Conservation (phyloP, 2,888 invertebrate species). For the Schizotus pectinicornis region DNA sequence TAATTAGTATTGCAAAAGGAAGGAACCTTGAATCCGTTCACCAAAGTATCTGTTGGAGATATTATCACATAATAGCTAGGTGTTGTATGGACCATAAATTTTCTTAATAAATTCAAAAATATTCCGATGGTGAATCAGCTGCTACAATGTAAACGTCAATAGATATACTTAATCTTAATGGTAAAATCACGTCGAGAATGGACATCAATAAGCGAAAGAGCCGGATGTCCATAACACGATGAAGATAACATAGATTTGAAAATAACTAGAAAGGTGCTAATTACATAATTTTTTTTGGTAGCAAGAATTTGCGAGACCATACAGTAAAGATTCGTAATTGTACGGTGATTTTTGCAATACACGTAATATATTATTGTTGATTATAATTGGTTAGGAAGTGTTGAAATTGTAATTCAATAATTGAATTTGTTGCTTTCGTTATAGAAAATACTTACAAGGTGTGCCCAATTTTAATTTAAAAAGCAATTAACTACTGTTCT, state of each 20-base stretch:
- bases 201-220: background rate
- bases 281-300: constrained; percentile 9
- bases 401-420: too few relatives aligned
- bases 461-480: too few relatives aligned
- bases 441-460: too few relatives aligned
- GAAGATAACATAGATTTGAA: constrained; percentile 12
- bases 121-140: too few relatives aligned
- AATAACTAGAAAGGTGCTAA: constrained; percentile 7
- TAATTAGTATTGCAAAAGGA: background rate
- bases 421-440: too few relatives aligned
- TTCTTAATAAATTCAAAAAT: background rate
- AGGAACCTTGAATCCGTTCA: background rate
- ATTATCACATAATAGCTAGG: background rate
- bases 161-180: constrained; percentile 1
- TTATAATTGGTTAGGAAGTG: too few relatives aligned
- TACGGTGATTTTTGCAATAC: too few relatives aligned
- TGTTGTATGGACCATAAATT: background rate
- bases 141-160: too few relatives aligned
- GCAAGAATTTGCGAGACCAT: background rate
- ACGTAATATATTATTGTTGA: too few relatives aligned
- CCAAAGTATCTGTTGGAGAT: background rate
- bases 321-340: too few relatives aligned
- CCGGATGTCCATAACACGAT: constrained; percentile 9
- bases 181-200: constrained; percentile 5
- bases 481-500: too few relatives aligned